phyloP scores from a whole-genome alignment of 64 coral and sea anemone genomes.

The Pocillopora damicornis region DNA sequence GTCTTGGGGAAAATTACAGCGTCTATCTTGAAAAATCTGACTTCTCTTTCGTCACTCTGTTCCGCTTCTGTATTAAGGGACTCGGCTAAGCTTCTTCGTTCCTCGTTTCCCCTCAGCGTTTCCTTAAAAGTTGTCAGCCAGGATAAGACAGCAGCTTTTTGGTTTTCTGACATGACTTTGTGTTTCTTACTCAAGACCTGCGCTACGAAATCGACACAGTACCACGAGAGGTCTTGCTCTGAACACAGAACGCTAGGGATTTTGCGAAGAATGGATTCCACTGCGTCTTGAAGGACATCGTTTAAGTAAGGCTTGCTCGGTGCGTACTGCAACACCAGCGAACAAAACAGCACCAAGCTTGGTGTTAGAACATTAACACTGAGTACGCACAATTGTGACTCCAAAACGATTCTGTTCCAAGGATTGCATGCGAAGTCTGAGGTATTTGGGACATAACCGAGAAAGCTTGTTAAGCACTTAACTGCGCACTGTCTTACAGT shows the following conservation, averaged over 20 bases:
- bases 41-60: not conserved
- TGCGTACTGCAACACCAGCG: constrained; percentile 27
- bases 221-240: not conserved
- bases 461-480: constrained; percentile 44
- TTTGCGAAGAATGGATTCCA: not conserved
- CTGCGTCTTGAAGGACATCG: not conserved
- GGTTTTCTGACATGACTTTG: constrained; percentile 2
- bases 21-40: constrained; percentile 7
- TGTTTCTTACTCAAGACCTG: not conserved
- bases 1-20: not conserved
- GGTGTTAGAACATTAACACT: constrained; percentile 17
- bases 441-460: constrained; percentile 1
- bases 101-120: not conserved
- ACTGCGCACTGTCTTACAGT: constrained; percentile 45
- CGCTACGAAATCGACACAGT: constrained; percentile 11
- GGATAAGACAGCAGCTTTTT: not conserved
- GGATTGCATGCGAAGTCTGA: constrained; percentile 23
- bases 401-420: constrained; percentile 70
- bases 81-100: not conserved
- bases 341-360: constrained; percentile 49
- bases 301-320: not conserved
- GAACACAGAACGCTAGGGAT: constrained; percentile 11
- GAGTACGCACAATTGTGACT: constrained; percentile 33
- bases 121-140: constrained; percentile 12
- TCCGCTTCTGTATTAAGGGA: not conserved